Conservation (phyloP, 1,140 invertebrate species). For the Teleopsis dalmanni region DNA sequence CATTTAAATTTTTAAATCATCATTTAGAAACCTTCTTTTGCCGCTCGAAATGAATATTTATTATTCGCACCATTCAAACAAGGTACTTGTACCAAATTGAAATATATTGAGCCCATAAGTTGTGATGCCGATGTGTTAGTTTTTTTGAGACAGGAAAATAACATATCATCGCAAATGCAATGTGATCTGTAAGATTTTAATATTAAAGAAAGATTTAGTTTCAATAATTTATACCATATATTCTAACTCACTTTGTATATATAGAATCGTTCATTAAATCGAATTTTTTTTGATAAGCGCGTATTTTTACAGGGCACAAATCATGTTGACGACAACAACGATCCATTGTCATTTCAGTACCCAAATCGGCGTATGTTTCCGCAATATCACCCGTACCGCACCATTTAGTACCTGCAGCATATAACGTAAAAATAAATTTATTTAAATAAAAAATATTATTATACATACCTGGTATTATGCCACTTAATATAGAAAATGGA, state of each 20-base stretch:
- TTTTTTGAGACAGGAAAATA: constrained; percentile 73
- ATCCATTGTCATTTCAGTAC: constrained; percentile 62
- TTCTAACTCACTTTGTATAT: constrained; percentile 65
- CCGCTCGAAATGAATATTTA: constrained; percentile 33
- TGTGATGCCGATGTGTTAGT: constrained; percentile 60
- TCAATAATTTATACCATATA: neutral
- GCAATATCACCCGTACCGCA: constrained; percentile 81
- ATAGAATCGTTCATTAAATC: constrained; percentile 75
- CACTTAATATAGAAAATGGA: constrained; percentile 60
- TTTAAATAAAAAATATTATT: neutral
- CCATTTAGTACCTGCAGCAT: constrained; percentile 74
- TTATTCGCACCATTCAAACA: constrained; percentile 58
- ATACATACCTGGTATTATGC: constrained; percentile 63
- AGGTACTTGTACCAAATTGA: constrained; percentile 69
- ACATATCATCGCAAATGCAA: constrained; percentile 74
- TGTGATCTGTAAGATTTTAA: constrained; percentile 53
- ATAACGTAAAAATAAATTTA: constrained; percentile 12
- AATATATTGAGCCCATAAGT: constrained; percentile 79
- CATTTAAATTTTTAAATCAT: too few species aligned
- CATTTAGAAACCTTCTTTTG: constrained; percentile 38
- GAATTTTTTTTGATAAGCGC: constrained; percentile 64
- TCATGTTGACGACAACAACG: constrained; percentile 80
- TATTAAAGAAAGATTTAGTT: neutral
- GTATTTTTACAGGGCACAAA: constrained; percentile 64
- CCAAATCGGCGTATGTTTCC: constrained; percentile 72